A percentile compares a stretch with the other conserved stretches of the same genome.
phyloP scores from a whole-genome alignment of 1,140 invertebrate genomes.

The Platorchestia sp. region DNA sequence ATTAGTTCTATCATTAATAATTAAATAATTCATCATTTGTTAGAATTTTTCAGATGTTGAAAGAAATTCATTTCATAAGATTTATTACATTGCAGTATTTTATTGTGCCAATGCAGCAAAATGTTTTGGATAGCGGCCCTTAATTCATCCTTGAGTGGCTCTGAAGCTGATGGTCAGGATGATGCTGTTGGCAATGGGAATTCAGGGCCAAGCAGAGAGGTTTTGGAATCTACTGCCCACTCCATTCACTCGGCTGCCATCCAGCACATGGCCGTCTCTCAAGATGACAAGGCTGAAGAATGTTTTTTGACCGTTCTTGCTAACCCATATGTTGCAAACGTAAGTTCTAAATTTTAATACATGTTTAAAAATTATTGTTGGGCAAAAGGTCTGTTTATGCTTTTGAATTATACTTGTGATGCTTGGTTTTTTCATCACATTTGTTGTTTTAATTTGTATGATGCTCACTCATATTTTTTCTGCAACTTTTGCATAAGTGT shows the following conservation, averaged over 20 bases:
- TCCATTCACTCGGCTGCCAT: conserved; percentile 62
- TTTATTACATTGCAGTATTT: background rate
- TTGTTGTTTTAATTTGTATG: too few species aligned
- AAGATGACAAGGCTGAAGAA: conserved; percentile 59
- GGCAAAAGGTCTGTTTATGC: background rate
- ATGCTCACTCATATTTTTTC: background rate
- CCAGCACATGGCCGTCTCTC: conserved; percentile 56
- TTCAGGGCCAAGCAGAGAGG: conserved; percentile 62
- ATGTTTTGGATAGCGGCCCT: conserved; percentile 65
- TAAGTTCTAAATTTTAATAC: conserved; percentile 14
- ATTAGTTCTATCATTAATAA: too few species aligned
- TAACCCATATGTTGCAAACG: conserved; percentile 64
- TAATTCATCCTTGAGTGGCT: conserved; percentile 59
- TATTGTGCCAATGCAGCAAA: background rate
- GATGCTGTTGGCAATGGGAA: conserved; percentile 60
- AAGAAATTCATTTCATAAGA: too few species aligned
- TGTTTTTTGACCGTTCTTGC: conserved; percentile 60
- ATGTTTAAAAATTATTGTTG: too few species aligned
- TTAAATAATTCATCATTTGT: too few species aligned
- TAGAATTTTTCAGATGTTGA: too few species aligned
- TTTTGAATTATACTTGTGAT: background rate
- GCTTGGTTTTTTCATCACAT: background rate
- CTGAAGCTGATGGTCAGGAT: background rate
- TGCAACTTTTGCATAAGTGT: background rate
- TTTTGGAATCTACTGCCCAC: conserved; percentile 60